A percentile compares a stretch with the other conserved stretches of the same genome.
phyloP scores from a whole-genome alignment of 2,888 invertebrate genomes.

The Chesias legatella region DNA sequence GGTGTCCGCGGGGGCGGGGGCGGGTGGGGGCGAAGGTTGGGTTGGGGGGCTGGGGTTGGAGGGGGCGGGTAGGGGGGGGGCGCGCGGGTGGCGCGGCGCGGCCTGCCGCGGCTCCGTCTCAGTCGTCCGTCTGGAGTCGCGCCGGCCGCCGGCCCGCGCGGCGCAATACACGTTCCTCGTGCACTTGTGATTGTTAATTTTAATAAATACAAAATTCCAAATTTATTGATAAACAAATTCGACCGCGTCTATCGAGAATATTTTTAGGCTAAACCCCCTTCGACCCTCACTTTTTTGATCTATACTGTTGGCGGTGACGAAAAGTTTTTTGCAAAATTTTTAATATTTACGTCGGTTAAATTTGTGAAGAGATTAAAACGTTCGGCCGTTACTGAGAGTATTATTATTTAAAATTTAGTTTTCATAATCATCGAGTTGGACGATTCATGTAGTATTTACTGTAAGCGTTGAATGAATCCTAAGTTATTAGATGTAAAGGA shows the following conservation, averaged over 20 bases:
- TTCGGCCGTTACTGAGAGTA: conserved; percentile 75
- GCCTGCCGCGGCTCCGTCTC: conserved; percentile 61
- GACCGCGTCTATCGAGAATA: conserved; percentile 73
- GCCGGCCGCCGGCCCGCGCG: conserved; percentile 79
- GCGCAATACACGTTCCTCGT: conserved; percentile 79
- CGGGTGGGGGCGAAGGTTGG: conserved; percentile 29
- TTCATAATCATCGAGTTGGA: conserved; percentile 57
- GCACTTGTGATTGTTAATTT: conserved; percentile 80
- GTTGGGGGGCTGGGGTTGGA: conserved; percentile 29
- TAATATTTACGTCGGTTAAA: conserved; percentile 78
- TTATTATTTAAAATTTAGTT: conserved; percentile 68
- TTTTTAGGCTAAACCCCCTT: conserved; percentile 71
- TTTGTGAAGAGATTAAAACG: conserved; percentile 64
- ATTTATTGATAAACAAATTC: conserved; percentile 48
- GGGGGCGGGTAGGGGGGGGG: conserved; percentile 42
- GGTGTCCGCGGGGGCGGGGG: conserved; percentile 35
- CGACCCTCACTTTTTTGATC: conserved; percentile 65
- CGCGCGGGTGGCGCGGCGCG: conserved; percentile 33
- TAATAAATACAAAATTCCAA: conserved; percentile 58
- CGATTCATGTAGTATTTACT: conserved; percentile 52
- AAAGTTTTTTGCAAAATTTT: conserved; percentile 75
- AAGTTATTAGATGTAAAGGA: conserved; percentile 47
- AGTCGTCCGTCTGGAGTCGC: conserved; percentile 80
- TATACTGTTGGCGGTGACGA: conserved; percentile 63
- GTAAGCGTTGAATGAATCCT: conserved; percentile 67